Evolutionary conservation across 92 coral and sea anemone genomes (phyloP).

Genomic region (Epizoanthus scotinus): DNA sequence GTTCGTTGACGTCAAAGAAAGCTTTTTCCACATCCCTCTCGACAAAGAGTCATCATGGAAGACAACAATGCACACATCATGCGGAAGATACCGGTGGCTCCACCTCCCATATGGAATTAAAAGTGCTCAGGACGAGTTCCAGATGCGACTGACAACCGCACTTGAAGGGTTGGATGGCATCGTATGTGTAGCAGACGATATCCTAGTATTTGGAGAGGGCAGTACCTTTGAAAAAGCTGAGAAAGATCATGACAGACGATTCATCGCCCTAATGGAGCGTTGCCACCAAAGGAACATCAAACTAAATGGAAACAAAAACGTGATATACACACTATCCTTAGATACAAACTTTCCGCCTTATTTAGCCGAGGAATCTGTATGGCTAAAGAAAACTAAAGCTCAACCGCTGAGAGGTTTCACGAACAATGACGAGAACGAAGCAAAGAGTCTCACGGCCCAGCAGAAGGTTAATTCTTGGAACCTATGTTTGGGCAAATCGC

Average conservation of each 20-base stretch:
- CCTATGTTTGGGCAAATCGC: too few species aligned
- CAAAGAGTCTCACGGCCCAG: too few species aligned
- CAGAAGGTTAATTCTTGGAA: too few species aligned
- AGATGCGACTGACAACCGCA: conserved; percentile 28
- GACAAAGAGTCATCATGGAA: conserved; percentile 50
- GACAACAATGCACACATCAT: conserved; percentile 53
- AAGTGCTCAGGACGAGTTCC: conserved; percentile 53
- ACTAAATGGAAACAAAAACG: conserved; percentile 20
- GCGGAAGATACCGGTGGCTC: conserved; percentile 51
- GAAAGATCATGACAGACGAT: conserved; percentile 54
- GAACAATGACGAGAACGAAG: too few species aligned
- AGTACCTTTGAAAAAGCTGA: conserved; percentile 33
- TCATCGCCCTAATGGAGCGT: conserved; percentile 58
- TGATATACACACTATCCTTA: too few species aligned
- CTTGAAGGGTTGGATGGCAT: conserved; percentile 23
- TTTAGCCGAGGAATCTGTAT: too few species aligned
- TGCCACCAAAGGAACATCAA: conserved; percentile 40
- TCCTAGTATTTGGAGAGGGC: background rate
- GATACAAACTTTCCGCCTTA: too few species aligned
- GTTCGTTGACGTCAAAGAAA: too few species aligned
- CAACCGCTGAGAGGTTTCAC: too few species aligned
- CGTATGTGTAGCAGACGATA: conserved; percentile 55
- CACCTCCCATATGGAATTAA: conserved; percentile 55
- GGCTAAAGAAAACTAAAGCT: too few species aligned
- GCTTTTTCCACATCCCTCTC: too few species aligned